phyloP scores from a whole-genome alignment of 2,113 vertebrate genomes.

The Meles meles region DNA sequence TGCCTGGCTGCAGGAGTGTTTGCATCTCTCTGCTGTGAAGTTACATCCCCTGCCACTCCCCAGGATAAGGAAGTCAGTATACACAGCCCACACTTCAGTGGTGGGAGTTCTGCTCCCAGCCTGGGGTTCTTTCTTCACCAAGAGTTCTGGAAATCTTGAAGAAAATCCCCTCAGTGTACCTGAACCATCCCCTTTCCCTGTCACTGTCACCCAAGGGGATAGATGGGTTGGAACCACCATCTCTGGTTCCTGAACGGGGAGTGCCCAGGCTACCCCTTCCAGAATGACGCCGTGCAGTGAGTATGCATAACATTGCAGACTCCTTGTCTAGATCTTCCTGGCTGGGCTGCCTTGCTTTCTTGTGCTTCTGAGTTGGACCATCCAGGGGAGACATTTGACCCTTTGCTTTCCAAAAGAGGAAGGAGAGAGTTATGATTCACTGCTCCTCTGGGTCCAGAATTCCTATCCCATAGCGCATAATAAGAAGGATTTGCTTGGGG shows the following conservation, averaged over 20 bases:
- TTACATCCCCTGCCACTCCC: background rate
- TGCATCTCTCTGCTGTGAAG: background rate
- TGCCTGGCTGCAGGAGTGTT: rapidly evolving
- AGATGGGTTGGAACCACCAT: no score
- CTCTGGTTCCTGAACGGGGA: background rate
- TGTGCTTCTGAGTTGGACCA: background rate
- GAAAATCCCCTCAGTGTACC: background rate
- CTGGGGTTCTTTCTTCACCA: background rate
- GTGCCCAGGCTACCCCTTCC: background rate
- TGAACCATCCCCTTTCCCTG: no score
- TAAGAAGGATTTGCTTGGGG: background rate
- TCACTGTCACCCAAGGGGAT: background rate
- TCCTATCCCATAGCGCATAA: background rate
- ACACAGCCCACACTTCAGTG: background rate
- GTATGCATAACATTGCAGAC: background rate
- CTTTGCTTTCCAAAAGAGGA: background rate
- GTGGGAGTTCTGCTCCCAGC: no score
- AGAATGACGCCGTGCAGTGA: background rate
- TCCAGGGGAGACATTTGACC: background rate
- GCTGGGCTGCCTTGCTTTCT: background rate
- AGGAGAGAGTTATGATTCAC: background rate
- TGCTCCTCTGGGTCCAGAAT: background rate
- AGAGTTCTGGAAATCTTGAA: background rate
- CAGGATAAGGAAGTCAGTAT: background rate
- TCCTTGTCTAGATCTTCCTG: background rate